Evolutionary conservation across 2,797 vertebrate genomes (phyloP), one percentile per base, ranked within the genome.

Genomic region (Gobionotothen gibberifrons): DNA sequence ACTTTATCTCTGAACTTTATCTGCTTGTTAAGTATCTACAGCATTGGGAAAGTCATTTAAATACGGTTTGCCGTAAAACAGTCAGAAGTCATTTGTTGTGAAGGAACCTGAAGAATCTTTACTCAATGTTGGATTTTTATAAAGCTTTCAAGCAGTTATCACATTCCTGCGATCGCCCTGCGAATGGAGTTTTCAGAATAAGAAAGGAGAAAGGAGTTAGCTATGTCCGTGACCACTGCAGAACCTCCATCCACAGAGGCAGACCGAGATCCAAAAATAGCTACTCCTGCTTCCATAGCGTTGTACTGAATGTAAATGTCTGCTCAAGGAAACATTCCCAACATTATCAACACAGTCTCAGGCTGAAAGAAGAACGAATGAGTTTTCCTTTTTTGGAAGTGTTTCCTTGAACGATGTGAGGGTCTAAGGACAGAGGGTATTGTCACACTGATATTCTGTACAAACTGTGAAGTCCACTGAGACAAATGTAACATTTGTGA

Each of bases 291-390:
- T 48, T 40, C 56, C 47, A 52, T 44, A 19, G 8, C 22, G n/a
- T 21, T 11, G 44, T 14, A 54, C 21, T 19, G 6, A n/a, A 70
- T 70, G 19, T 44, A 12, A 61, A 61, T 52, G 55, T 65, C 17
- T 48, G 22, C 19, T 29, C 17, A 19, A 1, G 42, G n/a, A 3
- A 46, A 21, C 39, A 44, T 17, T 32, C 14, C 21, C 13, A 40
- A 48, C 60, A 21, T 21, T 1, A 26, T 26, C 47, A 51, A 39
- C 19, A 21, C 5, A 40, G 17, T 55, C 15, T 53, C 15, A 17
- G 22, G 10, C 12, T 67, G 22, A 3, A 46, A 39, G n/a, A 21
- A 19, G 13, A 48, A 46, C 19, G 32, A 6, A 17, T 9, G 22
- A 26, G 22, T 26, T 26, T 26, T 26, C 22, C 22, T 26, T 26